Evolutionary conservation across 1,140 invertebrate species (phyloP).

Genomic region (Thereuonema tuberculata): DNA sequence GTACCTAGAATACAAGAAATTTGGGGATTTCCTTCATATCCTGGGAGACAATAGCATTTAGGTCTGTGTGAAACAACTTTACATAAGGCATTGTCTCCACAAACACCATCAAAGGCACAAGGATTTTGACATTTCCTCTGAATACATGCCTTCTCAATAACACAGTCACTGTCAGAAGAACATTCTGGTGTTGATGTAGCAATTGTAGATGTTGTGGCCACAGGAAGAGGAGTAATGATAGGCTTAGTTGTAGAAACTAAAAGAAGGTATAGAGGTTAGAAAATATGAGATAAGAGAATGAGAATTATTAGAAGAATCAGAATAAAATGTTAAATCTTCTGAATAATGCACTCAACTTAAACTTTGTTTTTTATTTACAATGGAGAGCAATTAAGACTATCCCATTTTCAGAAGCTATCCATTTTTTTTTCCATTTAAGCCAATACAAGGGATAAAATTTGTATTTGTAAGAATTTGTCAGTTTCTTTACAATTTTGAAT

Average conservation of each 20-base stretch:
- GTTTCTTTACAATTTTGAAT: too few relatives aligned
- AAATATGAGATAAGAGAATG: not conserved
- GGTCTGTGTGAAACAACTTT: slow-evolving; percentile 40
- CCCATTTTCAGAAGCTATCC: too few relatives aligned
- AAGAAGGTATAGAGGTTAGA: not conserved
- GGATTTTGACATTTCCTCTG: slow-evolving; percentile 26
- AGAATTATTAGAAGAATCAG: not conserved
- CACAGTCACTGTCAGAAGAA: slow-evolving; percentile 24
- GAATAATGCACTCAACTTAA: too few relatives aligned
- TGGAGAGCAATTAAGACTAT: too few relatives aligned
- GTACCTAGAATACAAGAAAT: slow-evolving; percentile 38
- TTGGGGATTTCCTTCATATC: slow-evolving; percentile 39
- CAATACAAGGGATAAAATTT: too few relatives aligned
- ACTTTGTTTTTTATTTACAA: too few relatives aligned
- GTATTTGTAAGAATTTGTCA: too few relatives aligned
- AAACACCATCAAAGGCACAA: slow-evolving; percentile 40
- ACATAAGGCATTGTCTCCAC: slow-evolving; percentile 67
- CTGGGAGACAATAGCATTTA: slow-evolving; percentile 24
- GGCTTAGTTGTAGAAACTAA: not conserved
- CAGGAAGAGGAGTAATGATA: not conserved
- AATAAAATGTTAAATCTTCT: too few relatives aligned
- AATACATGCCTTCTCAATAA: slow-evolving; percentile 24
- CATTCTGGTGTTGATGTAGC: slow-evolving; percentile 4
- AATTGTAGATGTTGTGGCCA: not conserved
- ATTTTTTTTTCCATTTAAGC: too few relatives aligned